A percentile compares a stretch with the other conserved stretches of the same genome.
Evolutionary conservation across 2,797 vertebrate genomes (phyloP).

Genomic region (Malacoraja senta): DNA sequence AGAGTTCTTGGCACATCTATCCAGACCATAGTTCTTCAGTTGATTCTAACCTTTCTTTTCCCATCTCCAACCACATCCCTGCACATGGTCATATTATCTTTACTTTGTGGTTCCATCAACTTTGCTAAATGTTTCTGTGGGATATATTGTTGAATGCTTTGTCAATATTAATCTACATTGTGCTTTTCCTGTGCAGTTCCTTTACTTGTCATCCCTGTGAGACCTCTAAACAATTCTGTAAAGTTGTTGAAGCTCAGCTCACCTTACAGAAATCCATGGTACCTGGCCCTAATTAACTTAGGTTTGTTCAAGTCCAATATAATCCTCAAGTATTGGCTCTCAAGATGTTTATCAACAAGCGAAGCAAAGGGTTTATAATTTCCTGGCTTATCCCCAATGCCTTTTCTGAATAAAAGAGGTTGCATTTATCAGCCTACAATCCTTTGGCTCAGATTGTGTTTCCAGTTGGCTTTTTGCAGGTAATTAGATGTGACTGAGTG

Average conservation of each 20-base stretch:
- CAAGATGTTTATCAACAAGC: background rate
- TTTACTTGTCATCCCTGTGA: background rate
- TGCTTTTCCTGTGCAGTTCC: background rate
- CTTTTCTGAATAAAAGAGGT: background rate
- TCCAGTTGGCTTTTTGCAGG: background rate
- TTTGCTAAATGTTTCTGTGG: background rate
- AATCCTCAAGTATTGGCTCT: background rate
- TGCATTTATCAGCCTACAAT: background rate
- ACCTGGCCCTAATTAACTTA: background rate
- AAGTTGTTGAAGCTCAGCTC: background rate
- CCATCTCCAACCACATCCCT: background rate
- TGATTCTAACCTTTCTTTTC: background rate
- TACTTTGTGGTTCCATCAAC: background rate
- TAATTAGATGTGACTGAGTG: background rate
- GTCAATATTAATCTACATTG: background rate
- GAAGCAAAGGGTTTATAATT: background rate
- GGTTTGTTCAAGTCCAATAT: background rate
- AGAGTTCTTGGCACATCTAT: background rate
- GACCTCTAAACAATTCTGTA: background rate
- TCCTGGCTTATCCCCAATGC: background rate
- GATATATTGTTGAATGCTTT: background rate
- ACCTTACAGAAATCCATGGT: background rate
- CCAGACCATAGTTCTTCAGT: background rate
- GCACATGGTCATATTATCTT: background rate
- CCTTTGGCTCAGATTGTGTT: background rate